Evolutionary conservation across 2,888 invertebrate species (phyloP).

Genomic region (Pandemis corylana): DNA sequence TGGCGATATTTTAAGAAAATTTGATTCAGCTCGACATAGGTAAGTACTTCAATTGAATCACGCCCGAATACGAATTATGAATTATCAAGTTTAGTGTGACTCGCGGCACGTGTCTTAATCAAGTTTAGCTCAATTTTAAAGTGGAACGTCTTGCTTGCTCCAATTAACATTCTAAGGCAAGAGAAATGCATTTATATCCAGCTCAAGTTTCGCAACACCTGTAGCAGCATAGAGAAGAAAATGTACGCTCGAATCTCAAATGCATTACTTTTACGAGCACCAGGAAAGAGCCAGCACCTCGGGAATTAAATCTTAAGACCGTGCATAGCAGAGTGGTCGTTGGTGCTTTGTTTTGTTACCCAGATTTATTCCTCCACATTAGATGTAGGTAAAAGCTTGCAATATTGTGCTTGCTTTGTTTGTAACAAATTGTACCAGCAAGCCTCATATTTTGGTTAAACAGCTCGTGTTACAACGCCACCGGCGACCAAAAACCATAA

Average conservation of each 20-base stretch:
- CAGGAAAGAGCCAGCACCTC: slow-evolving; percentile 9
- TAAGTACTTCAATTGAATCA: not conserved
- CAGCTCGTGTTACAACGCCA: not conserved
- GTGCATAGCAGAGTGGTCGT: slow-evolving; percentile 16
- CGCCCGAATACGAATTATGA: not conserved
- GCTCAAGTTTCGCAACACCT: slow-evolving; percentile 35
- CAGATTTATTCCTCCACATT: slow-evolving; percentile 18
- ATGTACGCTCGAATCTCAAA: slow-evolving; percentile 21
- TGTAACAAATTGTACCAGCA: slow-evolving; percentile 2
- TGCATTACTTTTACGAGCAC: slow-evolving; percentile 33
- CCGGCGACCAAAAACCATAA: not conserved
- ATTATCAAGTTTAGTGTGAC: not conserved
- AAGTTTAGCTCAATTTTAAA: slow-evolving; percentile 30
- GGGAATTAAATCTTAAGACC: slow-evolving; percentile 29
- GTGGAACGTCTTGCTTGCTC: slow-evolving; percentile 33
- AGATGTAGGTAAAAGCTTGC: slow-evolving; percentile 18
- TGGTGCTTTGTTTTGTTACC: slow-evolving; percentile 15
- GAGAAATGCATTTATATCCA: slow-evolving; percentile 27
- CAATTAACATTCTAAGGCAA: slow-evolving; percentile 20
- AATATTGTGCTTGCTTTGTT: slow-evolving; percentile 27
- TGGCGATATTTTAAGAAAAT: not conserved
- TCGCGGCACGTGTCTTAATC: not conserved
- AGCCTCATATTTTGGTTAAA: not conserved
- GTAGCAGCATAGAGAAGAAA: slow-evolving; percentile 17
- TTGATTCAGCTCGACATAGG: not conserved